Evolutionary conservation across 2,797 vertebrate species (phyloP).

Genomic region (Rhabdomys pumilio): DNA sequence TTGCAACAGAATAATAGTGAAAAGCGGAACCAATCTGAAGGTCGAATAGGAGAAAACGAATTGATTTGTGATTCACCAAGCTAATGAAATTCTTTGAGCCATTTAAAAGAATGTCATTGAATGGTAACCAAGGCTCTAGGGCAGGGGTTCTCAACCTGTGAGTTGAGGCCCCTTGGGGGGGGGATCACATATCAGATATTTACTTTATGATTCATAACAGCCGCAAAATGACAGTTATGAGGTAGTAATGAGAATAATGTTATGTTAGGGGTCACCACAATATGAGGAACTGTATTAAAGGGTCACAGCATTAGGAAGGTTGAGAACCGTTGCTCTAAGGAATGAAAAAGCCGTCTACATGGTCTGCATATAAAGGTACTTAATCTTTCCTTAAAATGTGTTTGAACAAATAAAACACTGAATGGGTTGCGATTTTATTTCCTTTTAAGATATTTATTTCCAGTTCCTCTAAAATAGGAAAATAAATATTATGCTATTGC

Average conservation of each 20-base stretch:
- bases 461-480: not conserved
- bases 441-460: slow-evolving; percentile 21
- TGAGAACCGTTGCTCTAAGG: not conserved
- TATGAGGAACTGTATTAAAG: not conserved
- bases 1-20: not conserved
- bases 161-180: not conserved
- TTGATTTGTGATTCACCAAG: not conserved
- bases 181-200: not conserved
- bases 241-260: not conserved
- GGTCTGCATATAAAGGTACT: not conserved
- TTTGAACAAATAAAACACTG: slow-evolving; percentile 7
- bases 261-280: not conserved
- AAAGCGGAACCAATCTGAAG: not conserved
- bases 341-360: not conserved
- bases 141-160: too few species aligned
- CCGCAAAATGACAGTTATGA: not conserved
- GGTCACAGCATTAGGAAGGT: not conserved
- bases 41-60: not conserved
- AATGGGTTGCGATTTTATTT: slow-evolving; percentile 3
- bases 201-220: not conserved
- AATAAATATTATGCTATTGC: not conserved
- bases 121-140: not conserved
- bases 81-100: not conserved
- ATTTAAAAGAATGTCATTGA: not conserved
- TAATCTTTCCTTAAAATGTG: not conserved